Evolutionary conservation across 2,888 invertebrate genomes (phyloP).

Genomic region (Andrena haemorrhoa): DNA sequence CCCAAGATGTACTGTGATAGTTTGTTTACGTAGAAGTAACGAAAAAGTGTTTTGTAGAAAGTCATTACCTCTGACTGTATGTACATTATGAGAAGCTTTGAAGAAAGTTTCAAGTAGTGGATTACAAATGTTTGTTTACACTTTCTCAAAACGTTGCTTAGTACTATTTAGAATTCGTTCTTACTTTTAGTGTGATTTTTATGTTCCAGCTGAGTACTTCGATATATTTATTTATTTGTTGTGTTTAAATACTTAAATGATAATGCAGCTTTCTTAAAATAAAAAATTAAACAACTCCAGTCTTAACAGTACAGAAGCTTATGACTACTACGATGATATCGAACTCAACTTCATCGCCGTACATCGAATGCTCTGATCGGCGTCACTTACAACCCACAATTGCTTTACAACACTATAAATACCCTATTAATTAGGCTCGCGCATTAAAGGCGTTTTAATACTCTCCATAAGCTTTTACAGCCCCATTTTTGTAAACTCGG

Average conservation of each 20-base stretch:
- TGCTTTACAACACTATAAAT: conserved; percentile 7
- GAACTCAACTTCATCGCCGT: conserved; percentile 27
- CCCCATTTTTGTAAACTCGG: conserved; percentile 10
- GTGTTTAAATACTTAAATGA: conserved; percentile 13
- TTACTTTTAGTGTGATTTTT: conserved; percentile 23
- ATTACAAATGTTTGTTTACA: conserved; percentile 24
- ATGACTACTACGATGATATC: not conserved
- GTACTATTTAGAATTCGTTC: conserved; percentile 24
- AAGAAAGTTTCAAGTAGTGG: not conserved
- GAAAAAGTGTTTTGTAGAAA: too few species aligned
- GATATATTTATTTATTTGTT: conserved; percentile 19
- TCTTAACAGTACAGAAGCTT: conserved; percentile 30
- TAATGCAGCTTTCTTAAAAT: conserved; percentile 31
- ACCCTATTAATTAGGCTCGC: conserved; percentile 44
- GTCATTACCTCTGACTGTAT: too few species aligned
- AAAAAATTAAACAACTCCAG: conserved; percentile 35
- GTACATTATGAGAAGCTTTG: not conserved
- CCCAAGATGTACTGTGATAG: too few species aligned
- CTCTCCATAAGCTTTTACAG: not conserved
- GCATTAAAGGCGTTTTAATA: conserved; percentile 35
- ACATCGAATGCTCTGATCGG: conserved; percentile 25
- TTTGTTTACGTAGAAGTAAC: too few species aligned
- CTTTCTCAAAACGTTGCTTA: conserved; percentile 5
- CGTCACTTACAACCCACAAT: conserved; percentile 15
- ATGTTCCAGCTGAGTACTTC: conserved; percentile 21